Evolutionary conservation across 1,140 invertebrate genomes (phyloP), one percentile per base, ranked within the genome.

Genomic region (Cecropterus lyciades): DNA sequence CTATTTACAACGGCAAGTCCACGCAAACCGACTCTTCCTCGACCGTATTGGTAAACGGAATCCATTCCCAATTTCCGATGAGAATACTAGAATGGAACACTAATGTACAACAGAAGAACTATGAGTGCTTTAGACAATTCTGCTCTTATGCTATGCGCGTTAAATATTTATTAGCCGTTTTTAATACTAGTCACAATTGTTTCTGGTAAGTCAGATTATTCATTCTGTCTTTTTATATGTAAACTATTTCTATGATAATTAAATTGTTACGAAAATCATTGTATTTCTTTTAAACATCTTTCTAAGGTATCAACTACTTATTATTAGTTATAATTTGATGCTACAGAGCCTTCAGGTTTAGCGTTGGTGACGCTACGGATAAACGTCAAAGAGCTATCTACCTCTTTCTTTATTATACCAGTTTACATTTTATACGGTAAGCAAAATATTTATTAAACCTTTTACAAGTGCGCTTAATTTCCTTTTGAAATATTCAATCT

Each of bases 1-100:
- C 46, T 49, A 48, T 11, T 17, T 62, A 8, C 33, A 62, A 17
- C 37, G 57, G 40, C 48, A 37, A 13, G 57, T 49, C 17, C 30
- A 62, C 7, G 46, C 27, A 7, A 62, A 62, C 51, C 57, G 57
- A 11, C n/a, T 40, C n/a, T 62, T 62, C 13, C n/a, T 62, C 9
- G 33, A 62, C 20, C 57, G 30, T 2, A 49, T 62, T 10, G 57
- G 57, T 11, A 62, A 62, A 40, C 33, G 52, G 16, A 33, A 37
- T 0, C 5, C 52, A 13, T 6, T 20, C 1, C 9, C 10, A 16
- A 55, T 5, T 55, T 15, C 30, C 15, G 52, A 17, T 14, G 40
- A 43, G 40, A 14, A 14, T 6, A 14, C 13, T 4, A 14, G 11
- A 43, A 43, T 43, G 5, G 40, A 7, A 14, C 40, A 43, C 11